Evolutionary conservation across 2,888 invertebrate species (phyloP).

Genomic region (Rhogogaster chlorosoma): DNA sequence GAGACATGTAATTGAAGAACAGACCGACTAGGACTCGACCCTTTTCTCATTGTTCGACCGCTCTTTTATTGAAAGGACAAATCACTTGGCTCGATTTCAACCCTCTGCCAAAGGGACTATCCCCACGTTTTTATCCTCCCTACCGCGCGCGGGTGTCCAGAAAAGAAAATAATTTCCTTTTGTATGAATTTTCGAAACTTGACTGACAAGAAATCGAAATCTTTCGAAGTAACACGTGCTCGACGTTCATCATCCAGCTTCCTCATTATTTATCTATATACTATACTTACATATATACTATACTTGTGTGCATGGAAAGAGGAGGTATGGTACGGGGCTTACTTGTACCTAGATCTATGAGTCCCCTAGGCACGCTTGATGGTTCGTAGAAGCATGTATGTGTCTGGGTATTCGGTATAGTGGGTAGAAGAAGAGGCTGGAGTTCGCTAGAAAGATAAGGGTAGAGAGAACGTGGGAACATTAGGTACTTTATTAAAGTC

Average conservation of each 20-base stretch:
- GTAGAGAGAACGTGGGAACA: constrained; percentile 12
- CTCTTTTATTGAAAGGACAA: constrained; percentile 23
- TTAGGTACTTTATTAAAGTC: constrained; percentile 33
- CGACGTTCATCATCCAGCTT: background rate
- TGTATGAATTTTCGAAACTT: background rate
- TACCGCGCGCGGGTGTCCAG: too few species aligned
- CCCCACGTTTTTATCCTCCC: background rate
- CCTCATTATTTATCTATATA: background rate
- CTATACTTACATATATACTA: background rate
- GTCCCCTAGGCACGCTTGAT: constrained; percentile 26
- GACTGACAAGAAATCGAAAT: background rate
- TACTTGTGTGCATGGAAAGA: background rate
- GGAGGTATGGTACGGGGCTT: background rate
- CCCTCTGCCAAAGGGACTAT: background rate
- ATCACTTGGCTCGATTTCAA: background rate
- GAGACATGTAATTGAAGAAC: constrained; percentile 3
- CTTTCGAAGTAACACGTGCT: background rate
- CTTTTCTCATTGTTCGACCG: background rate
- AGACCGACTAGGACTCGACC: background rate
- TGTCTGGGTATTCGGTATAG: background rate
- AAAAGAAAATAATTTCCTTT: background rate
- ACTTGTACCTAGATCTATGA: constrained; percentile 8
- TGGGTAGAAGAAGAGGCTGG: constrained; percentile 18
- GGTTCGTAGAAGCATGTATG: background rate
- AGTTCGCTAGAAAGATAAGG: constrained; percentile 33